Base-by-base conservation (phyloP, 2,113 vertebrate species). In the Coreoperca whiteheadi region DNA sequence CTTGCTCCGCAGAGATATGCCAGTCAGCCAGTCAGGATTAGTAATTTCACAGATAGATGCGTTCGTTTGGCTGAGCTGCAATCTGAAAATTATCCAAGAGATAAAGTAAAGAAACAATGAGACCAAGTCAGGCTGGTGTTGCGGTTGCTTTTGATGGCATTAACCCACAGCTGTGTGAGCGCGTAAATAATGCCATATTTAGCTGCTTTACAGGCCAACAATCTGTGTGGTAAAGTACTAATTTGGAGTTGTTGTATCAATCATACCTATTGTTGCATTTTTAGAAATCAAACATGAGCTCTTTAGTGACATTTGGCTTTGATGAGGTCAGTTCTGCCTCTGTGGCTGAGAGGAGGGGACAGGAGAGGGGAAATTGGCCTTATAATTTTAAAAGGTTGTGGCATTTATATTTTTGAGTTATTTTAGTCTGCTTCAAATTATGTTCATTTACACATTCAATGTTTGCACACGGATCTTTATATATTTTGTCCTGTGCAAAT, bases 61-160 rank as follows among this genome's bases (percentile, higher is more conserved):
- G 37, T 39, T 12, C 4, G 57, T 84, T 61, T 87, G 82, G 66
- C 67, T 75, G 86, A 79, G 80, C 76, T 61, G 82, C 82, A 70
- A 50, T 83, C 28, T 72, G 68, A 86, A 90, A 84, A 64, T 21
- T 56, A 94, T 88, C 77, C 63, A 82, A 51, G 4, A 81, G 85
- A 86, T 82, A 74, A 73, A 71, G 20, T 32, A 8, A 16, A 43
- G 20, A 86, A 72, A 72, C 46, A 71, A 56, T 32, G 11, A 60
- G 25, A 41, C 25, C 65, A 25, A 85, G 61, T 82, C 57, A 32
- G 48, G 61, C 34, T 71, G 5, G 39, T 67, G 46, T 69, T 69
- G 32, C 7, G 20, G 57, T 30, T 65, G 9, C 54, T 37, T 68
- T 73, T 57, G 23, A 28, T 71, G 25, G 23, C 15, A 53, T 34